Evolutionary conservation across 1,140 invertebrate species (phyloP).

Genomic region (Aphaenogaster ashmeadi): DNA sequence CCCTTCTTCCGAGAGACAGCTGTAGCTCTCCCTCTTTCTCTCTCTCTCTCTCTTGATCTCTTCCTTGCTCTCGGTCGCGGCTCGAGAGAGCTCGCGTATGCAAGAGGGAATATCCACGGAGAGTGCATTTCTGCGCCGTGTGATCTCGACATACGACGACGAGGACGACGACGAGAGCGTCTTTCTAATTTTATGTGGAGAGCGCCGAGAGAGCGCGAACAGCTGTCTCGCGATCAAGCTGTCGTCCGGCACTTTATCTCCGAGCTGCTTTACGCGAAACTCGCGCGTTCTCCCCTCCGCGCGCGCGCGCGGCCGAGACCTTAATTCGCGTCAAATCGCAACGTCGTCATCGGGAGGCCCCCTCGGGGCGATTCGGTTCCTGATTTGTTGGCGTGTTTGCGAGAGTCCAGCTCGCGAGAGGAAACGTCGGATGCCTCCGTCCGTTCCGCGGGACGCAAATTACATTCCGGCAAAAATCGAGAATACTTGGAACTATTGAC

Average conservation of each 20-base stretch:
- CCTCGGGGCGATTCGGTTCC: background rate
- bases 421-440: background rate
- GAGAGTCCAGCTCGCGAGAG: background rate
- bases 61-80: background rate
- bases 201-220: constrained; percentile 51
- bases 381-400: background rate
- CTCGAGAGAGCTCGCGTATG: constrained; percentile 16
- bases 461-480: constrained; percentile 11
- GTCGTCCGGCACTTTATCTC: constrained; percentile 63
- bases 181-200: constrained; percentile 56
- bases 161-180: constrained; percentile 50
- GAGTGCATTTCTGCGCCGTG: constrained; percentile 41
- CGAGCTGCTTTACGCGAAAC: constrained; percentile 45
- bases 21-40: background rate
- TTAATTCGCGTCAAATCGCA: constrained; percentile 39
- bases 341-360: background rate
- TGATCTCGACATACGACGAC: constrained; percentile 57
- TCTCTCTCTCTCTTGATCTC: background rate
- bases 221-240: constrained; percentile 64
- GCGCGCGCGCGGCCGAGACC: constrained; percentile 33
- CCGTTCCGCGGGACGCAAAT: background rate
- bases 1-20: constrained; percentile 62
- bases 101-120: constrained; percentile 16
- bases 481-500: constrained; percentile 57
- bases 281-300: background rate